Conservation (phyloP, 2,113 vertebrate species). For the Sarotherodon lohbergeri region DNA sequence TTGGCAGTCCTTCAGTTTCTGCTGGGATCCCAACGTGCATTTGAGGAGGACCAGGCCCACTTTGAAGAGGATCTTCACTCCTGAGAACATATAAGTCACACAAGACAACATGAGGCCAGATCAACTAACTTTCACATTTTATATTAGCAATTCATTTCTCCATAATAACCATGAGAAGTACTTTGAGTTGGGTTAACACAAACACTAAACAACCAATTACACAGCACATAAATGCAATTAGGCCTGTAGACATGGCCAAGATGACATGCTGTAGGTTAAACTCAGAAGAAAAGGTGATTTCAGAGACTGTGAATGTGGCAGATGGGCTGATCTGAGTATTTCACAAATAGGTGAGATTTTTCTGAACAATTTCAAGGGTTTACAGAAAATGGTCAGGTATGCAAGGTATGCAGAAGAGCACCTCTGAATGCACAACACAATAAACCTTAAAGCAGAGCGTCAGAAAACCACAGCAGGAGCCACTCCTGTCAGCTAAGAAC, state of each 20-base stretch:
- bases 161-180: not conserved
- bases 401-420: not conserved
- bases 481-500: not conserved
- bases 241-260: not conserved
- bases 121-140: not conserved
- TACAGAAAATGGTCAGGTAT: not conserved
- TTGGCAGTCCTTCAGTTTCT: conserved; percentile 87
- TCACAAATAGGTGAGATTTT: not conserved
- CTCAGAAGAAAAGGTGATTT: not conserved
- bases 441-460: not conserved
- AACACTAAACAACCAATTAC: not conserved
- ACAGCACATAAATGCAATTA: not conserved
- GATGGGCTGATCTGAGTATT: not conserved
- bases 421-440: not conserved
- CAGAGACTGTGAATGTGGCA: not conserved
- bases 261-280: not conserved
- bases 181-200: not conserved
- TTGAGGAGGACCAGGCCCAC: conserved; percentile 92
- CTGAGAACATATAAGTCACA: conserved; percentile 56
- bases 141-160: not conserved
- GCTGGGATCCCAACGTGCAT: conserved; percentile 85
- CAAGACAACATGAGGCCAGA: not conserved
- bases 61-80: conserved; percentile 94
- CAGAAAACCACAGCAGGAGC: not conserved
- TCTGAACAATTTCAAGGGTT: not conserved